A percentile compares a stretch with the other conserved stretches of the same genome.
Evolutionary conservation across 1,140 invertebrate genomes (phyloP).

Genomic region (Eupristina koningsbergeri): DNA sequence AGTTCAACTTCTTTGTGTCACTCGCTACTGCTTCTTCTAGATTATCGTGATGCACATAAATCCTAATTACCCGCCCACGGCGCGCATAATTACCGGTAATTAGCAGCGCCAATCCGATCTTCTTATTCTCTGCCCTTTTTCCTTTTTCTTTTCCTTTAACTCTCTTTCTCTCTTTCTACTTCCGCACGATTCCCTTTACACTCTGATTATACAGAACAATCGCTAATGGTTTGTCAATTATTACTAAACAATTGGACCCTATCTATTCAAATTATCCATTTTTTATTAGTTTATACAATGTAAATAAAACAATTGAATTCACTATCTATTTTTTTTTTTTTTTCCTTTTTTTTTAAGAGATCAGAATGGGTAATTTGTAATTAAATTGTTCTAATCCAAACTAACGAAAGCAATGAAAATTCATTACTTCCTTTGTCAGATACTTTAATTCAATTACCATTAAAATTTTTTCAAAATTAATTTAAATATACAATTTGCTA

Average conservation of each 20-base stretch:
- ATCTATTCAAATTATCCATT: not conserved
- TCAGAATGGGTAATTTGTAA: too few relatives aligned
- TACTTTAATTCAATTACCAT: too few relatives aligned
- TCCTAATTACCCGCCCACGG: conserved; percentile 66
- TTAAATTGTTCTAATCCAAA: too few relatives aligned
- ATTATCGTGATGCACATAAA: conserved; percentile 67
- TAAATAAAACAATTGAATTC: too few relatives aligned
- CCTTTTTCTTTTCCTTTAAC: not conserved
- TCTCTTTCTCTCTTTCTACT: not conserved
- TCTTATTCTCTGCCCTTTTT: not conserved
- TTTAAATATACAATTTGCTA: too few relatives aligned
- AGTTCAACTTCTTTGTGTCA: conserved; percentile 13
- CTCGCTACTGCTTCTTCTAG: conserved; percentile 51
- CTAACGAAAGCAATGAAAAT: not conserved
- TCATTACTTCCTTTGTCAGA: not conserved
- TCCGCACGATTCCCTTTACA: conserved; percentile 23
- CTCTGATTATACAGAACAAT: conserved; percentile 32
- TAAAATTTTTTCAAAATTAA: too few relatives aligned
- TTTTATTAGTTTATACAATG: not conserved
- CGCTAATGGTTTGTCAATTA: not conserved
- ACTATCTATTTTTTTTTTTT: too few relatives aligned
- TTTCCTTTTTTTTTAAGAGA: too few relatives aligned
- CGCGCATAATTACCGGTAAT: conserved; percentile 67
- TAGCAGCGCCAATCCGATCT: conserved; percentile 53
- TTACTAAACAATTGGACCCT: not conserved